Evolutionary conservation across 2,797 vertebrate genomes (phyloP).

Genomic region (Chromobotia macracanthus): DNA sequence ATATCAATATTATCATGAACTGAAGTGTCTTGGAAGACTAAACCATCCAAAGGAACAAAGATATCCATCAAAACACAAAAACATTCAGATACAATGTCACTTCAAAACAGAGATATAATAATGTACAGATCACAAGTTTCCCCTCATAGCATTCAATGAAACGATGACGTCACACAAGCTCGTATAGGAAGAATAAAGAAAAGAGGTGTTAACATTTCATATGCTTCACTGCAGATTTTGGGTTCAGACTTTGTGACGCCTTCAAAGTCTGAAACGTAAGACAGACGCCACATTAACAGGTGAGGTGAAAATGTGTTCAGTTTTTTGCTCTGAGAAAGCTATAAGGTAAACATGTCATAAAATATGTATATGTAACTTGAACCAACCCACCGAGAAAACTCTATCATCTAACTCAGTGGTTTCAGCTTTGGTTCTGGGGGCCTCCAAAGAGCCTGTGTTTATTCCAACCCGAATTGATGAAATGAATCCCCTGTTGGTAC

Average conservation of each 20-base stretch:
- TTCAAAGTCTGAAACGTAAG: neutral
- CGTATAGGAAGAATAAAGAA: neutral
- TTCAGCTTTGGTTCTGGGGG: constrained; percentile 1
- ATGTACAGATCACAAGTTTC: neutral
- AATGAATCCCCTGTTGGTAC: too few relatives aligned
- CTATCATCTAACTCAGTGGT: constrained; percentile 32
- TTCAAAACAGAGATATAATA: neutral
- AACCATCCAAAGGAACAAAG: constrained; percentile 3
- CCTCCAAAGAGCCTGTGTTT: neutral
- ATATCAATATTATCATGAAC: neutral
- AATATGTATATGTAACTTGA: constrained; percentile 47
- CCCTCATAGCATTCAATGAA: neutral
- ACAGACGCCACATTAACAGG: constrained; percentile 13
- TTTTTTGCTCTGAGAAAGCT: constrained; percentile 23
- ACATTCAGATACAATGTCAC: neutral
- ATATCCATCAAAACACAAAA: neutral
- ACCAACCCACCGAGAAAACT: constrained; percentile 26
- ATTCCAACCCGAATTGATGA: neutral
- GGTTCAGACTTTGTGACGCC: neutral
- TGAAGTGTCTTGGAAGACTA: neutral
- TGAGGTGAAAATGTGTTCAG: constrained; percentile 7
- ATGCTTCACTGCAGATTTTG: neutral
- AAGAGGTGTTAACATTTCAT: neutral
- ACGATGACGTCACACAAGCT: neutral
- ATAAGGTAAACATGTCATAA: constrained; percentile 34